Conservation (phyloP, 2,113 vertebrate genomes). For the Notiomystis cincta region DNA sequence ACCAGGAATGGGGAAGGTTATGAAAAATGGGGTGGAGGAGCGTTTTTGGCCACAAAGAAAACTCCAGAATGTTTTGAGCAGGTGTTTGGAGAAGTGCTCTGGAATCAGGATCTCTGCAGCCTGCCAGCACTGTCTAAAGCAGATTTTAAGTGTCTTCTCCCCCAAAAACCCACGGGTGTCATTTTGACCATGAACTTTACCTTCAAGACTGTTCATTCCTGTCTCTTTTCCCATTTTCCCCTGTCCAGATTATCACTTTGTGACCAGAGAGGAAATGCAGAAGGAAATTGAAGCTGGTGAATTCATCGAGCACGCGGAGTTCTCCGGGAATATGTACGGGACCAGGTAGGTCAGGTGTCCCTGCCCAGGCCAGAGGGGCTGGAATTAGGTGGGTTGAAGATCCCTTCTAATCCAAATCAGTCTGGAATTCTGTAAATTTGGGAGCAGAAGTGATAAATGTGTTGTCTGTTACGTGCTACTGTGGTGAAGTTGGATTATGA, state of each 20-base stretch:
- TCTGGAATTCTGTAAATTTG: neutral
- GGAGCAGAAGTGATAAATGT: neutral
- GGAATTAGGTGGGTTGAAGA: accelerated
- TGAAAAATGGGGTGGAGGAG: neutral
- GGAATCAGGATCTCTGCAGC: too few species aligned
- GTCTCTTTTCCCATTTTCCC: neutral
- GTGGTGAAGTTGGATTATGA: neutral
- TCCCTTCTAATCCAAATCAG: neutral
- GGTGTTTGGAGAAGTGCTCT: neutral
- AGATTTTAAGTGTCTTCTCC: neutral
- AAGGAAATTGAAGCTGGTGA: constrained; percentile 78
- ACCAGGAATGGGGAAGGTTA: neutral
- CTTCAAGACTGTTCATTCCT: neutral
- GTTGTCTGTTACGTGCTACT: accelerated
- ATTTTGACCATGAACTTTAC: neutral
- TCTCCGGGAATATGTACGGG: constrained; percentile 94
- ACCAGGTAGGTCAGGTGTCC: constrained; percentile 79
- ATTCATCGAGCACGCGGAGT: constrained; percentile 90
- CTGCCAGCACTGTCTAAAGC: neutral
- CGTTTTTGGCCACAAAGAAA: neutral
- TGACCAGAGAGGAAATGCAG: constrained; percentile 87
- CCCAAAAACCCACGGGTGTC: accelerated
- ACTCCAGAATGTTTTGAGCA: neutral
- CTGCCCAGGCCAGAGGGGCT: neutral
- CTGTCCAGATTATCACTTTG: constrained; percentile 90